A percentile compares a stretch with the other conserved stretches of the same genome.
These are phyloP conservation scores for Planiliza haematocheilus DNA, from an alignment of 2,113 vertebrate genomes.

Conservation along the genomic window DNA sequence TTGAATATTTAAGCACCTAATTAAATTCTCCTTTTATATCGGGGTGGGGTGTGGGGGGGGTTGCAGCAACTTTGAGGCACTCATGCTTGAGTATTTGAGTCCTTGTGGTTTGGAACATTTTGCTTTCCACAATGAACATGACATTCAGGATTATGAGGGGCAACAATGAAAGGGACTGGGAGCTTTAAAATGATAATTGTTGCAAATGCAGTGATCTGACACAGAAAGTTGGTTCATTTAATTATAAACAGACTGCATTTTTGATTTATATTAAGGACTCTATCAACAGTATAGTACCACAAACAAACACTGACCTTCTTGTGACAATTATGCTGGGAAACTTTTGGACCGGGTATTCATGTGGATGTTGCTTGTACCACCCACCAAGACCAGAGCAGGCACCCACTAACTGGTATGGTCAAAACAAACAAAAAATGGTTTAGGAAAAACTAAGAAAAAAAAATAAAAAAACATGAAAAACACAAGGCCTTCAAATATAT, in stretches of 20 bases:
- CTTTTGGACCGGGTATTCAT: too few relatives aligned
- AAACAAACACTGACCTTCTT: too few relatives aligned
- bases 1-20: constrained; percentile 72
- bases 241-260: neutral
- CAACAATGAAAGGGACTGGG: constrained; percentile 33
- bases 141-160: constrained; percentile 43
- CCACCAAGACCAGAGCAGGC: too few relatives aligned
- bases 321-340: too few relatives aligned
- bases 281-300: too few relatives aligned
- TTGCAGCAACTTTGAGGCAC: constrained; percentile 42
- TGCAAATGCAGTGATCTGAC: neutral
- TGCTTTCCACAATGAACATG: constrained; percentile 24
- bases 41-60: constrained; percentile 19
- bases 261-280: neutral
- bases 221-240: neutral
- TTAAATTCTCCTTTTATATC: constrained; percentile 61
- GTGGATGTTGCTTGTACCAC: too few relatives aligned
- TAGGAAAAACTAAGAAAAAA: too few relatives aligned
- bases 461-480: too few relatives aligned
- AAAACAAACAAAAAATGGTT: too few relatives aligned
- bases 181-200: constrained; percentile 28
- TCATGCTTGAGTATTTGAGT: constrained; percentile 45
- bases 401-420: too few relatives aligned
- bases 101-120: constrained; percentile 22
- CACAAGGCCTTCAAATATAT: too few relatives aligned